Evolutionary conservation across 2,113 vertebrate species (phyloP).

Genomic region (Thinocorus orbignyianus): DNA sequence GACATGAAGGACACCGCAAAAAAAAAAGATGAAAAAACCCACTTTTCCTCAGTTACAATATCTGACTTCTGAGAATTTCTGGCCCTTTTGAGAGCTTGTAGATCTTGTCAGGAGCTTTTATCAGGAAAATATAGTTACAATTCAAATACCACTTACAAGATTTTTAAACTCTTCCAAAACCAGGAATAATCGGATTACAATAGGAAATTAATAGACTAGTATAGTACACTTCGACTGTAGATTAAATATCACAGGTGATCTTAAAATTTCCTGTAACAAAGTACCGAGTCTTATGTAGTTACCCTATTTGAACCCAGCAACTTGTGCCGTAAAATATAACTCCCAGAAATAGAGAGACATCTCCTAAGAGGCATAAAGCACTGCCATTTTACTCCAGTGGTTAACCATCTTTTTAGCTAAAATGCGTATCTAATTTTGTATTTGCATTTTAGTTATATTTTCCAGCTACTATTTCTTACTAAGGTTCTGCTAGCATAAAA

Average conservation of each 20-base stretch:
- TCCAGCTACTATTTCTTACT: neutral
- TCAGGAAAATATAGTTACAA: neutral
- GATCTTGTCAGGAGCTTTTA: neutral
- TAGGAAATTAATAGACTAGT: neutral
- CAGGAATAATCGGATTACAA: neutral
- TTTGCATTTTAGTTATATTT: neutral
- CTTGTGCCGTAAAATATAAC: neutral
- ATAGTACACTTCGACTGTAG: neutral
- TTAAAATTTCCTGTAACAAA: neutral
- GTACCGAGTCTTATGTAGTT: neutral
- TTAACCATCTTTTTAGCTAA: neutral
- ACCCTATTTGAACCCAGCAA: neutral
- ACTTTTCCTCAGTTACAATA: neutral
- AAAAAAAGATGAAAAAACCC: neutral
- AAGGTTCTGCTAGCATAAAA: neutral
- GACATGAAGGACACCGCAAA: accelerated
- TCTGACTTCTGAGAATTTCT: neutral
- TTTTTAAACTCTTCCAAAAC: neutral
- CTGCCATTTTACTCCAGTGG: neutral
- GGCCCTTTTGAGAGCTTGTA: neutral
- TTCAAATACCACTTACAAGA: neutral
- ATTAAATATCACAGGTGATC: neutral
- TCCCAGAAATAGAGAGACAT: neutral
- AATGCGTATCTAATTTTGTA: neutral
- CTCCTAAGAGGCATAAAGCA: neutral